Conservation (phyloP, 2,797 vertebrate genomes). For the Gobionotothen gibberifrons region DNA sequence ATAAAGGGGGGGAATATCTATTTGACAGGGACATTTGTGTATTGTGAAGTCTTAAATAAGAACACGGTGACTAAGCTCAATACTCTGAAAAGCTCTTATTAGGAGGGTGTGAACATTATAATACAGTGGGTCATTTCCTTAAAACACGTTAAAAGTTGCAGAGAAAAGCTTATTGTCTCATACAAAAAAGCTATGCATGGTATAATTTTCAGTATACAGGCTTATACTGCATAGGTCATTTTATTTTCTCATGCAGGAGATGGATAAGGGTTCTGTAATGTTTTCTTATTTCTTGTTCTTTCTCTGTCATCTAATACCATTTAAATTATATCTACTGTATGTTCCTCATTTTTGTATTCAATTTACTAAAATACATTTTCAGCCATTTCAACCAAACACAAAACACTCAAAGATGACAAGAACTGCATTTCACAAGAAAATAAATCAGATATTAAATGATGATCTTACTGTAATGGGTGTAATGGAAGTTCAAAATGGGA, state of each 20-base stretch:
- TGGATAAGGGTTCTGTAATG: neutral
- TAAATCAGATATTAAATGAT: constrained; percentile 38
- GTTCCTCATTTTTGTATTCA: neutral
- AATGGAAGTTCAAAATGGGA: constrained; percentile 54
- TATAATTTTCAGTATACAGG: neutral
- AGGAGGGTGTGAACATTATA: neutral
- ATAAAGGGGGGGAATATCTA: neutral
- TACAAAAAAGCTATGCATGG: neutral
- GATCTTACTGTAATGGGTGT: constrained; percentile 44
- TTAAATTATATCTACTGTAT: constrained; percentile 2
- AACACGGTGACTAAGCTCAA: constrained; percentile 20
- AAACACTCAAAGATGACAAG: constrained; percentile 35
- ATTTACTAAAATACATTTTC: too few relatives aligned
- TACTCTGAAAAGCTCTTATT: constrained; percentile 1
- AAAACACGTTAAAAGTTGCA: neutral
- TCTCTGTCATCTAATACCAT: neutral
- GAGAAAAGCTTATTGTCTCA: neutral
- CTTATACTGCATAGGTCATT: neutral
- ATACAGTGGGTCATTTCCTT: neutral
- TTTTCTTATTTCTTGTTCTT: neutral
- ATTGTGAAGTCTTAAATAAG: constrained; percentile 5
- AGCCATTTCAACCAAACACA: too few relatives aligned
- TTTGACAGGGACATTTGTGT: constrained; percentile 17
- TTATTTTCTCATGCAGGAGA: neutral
- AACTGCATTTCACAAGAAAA: constrained; percentile 33